Evolutionary conservation across 2,888 invertebrate species (phyloP).

Genomic region (Rhagium mordax): DNA sequence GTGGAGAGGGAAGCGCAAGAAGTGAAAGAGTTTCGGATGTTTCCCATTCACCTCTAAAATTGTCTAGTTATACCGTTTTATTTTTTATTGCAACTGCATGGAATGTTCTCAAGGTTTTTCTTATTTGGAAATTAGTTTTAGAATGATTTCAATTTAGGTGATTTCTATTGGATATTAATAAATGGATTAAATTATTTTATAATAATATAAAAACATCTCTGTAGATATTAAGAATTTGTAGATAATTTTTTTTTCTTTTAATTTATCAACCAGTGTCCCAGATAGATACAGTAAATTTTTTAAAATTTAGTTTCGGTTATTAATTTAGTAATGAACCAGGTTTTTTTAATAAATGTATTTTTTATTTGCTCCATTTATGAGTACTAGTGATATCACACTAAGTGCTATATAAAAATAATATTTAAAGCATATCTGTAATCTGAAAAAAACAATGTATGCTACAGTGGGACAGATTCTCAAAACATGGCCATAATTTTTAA

Average conservation of each 20-base stretch:
- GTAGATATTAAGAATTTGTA: neutral
- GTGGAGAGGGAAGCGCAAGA: constrained; percentile 44
- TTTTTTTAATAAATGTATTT: no score
- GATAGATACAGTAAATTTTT: neutral
- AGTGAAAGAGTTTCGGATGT: constrained; percentile 51
- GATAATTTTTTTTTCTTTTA: neutral
- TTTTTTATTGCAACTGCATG: constrained; percentile 40
- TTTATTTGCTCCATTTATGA: no score
- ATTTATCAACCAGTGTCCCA: no score
- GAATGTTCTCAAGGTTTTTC: constrained; percentile 38
- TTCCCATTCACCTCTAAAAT: constrained; percentile 54
- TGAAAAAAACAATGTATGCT: no score
- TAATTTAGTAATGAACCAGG: no score
- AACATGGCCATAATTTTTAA: no score
- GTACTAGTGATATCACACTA: no score
- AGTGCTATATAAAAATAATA: no score
- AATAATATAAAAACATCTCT: neutral
- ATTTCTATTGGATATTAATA: neutral
- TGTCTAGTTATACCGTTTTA: constrained; percentile 43
- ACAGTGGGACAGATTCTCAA: no score
- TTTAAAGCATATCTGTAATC: no score
- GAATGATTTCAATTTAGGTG: constrained; percentile 12
- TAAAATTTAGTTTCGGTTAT: no score
- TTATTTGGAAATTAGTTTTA: constrained; percentile 27
- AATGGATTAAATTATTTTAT: neutral